Percentiles rank a stretch among this genome's conserved stretches.
Evolutionary conservation across 2,113 vertebrate species (phyloP).

Genomic region (Zosterops japonicus): DNA sequence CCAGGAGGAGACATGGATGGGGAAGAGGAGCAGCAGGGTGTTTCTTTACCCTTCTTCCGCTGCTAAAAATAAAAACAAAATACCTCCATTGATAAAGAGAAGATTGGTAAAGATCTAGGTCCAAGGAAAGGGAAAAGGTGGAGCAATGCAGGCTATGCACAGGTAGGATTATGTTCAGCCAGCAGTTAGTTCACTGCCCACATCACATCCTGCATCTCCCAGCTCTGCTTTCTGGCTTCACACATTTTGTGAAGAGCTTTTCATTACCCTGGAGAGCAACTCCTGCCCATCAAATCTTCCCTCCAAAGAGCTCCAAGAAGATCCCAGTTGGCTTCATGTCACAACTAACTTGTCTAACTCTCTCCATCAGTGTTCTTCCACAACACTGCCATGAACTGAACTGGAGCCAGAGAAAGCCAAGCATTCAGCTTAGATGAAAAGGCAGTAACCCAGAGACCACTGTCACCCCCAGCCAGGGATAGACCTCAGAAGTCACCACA

Average conservation of each 20-base stretch:
- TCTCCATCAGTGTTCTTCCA: neutral
- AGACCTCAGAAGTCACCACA: neutral
- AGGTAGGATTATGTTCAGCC: neutral
- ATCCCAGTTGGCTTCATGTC: neutral
- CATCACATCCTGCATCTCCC: neutral
- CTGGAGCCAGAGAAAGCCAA: neutral
- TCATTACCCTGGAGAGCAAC: neutral
- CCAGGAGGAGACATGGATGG: conserved; percentile 74
- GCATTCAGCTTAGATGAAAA: neutral
- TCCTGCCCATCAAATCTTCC: neutral
- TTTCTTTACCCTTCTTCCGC: conserved; percentile 90
- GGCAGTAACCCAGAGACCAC: neutral
- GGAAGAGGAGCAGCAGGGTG: conserved; percentile 68
- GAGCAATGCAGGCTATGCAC: neutral
- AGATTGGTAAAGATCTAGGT: neutral
- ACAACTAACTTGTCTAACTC: neutral
- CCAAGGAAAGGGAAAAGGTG: neutral
- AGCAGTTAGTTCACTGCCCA: neutral
- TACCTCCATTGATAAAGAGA: neutral
- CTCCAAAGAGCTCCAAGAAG: neutral
- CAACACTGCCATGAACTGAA: neutral
- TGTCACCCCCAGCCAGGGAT: neutral
- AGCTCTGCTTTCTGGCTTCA: neutral
- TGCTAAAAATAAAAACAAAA: conserved; percentile 60
- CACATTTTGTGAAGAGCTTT: neutral